Evolutionary conservation across 2,797 vertebrate species (phyloP), one percentile per base, ranked within the genome.

Genomic region (Borostomias antarcticus): DNA sequence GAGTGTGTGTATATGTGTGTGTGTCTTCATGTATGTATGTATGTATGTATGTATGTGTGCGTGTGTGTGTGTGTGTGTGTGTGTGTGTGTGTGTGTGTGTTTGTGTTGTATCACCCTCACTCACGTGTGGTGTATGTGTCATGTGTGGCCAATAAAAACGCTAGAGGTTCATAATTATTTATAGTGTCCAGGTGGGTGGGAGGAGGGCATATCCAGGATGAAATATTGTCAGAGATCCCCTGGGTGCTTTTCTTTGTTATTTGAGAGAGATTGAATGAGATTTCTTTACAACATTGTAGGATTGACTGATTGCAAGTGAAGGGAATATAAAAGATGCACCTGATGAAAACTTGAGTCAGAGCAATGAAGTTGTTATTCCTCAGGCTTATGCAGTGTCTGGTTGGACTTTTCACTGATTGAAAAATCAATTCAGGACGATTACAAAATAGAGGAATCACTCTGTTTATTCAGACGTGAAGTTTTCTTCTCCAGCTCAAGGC

Each of bases 391-490:
- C 52, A 5, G 52, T 1, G 32, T 33, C 33, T 21, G 17, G 30
- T 21, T 19, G 5, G 56, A 58, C 19, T 57, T 21, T 15, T 29
- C 54, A 32, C 29, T 57, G 54, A 57, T 35, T 57, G 29, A 33
- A 32, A 57, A 57, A 57, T 35, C 54, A 33, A 54, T 35, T 29
- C 9, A 58, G 32, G n/a, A 29, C 35, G 54, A 54, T 54, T 30
- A 54, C 52, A 54, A 28, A n/a, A 54, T 54, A 5, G 52, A 54
- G 26, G 15, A 29, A 26, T 28, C 6, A 23, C 25, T 23, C 25
- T 54, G 56, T 58, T 32, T 23, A 25, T 35, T 58, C n/a, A 35
- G 32, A 5, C 33, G 32, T 58, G 56, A 25, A 37, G 32, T 13
- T 13, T 10, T 9, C 56, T 40, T 25, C 32, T 35, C 32, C 5